Conservation (phyloP, 1,140 invertebrate genomes). For the Drosophila navojoa region DNA sequence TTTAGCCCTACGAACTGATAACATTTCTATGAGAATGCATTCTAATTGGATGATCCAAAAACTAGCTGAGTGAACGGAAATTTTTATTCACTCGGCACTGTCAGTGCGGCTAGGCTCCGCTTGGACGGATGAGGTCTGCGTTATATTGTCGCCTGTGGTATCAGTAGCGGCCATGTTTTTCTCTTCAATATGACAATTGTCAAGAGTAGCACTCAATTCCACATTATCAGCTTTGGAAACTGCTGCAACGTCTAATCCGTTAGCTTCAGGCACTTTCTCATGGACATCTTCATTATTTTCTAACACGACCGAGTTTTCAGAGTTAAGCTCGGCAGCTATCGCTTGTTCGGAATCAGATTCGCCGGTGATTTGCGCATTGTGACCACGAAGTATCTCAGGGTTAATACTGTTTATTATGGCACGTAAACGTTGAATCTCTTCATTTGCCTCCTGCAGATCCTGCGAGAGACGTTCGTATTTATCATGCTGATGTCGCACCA, state of each 20-base stretch:
- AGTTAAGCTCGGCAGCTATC: neutral
- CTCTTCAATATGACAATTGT: constrained; percentile 55
- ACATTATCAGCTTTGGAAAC: constrained; percentile 7
- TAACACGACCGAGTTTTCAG: neutral
- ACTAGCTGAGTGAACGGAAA: constrained; percentile 5
- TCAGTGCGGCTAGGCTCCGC: constrained; percentile 42
- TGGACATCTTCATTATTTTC: neutral
- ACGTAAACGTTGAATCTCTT: constrained; percentile 71
- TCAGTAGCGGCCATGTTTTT: constrained; percentile 17
- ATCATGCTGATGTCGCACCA: constrained; percentile 70
- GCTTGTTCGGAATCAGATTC: constrained; percentile 42
- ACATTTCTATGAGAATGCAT: constrained; percentile 51
- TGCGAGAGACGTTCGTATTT: constrained; percentile 73
- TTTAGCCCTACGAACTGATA: constrained; percentile 36
- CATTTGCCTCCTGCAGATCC: constrained; percentile 68
- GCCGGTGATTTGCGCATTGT: constrained; percentile 2
- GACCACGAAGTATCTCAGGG: constrained; percentile 58
- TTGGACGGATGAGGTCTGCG: constrained; percentile 61
- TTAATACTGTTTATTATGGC: constrained; percentile 69
- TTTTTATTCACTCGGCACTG: constrained; percentile 46
- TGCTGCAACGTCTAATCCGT: constrained; percentile 12
- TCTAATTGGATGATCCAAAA: constrained; percentile 57
- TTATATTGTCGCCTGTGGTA: constrained; percentile 16
- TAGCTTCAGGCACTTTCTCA: neutral
- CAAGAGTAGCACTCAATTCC: constrained; percentile 33